phyloP scores from a whole-genome alignment of 2,797 vertebrate species.

The Cyprinodon diabolis region DNA sequence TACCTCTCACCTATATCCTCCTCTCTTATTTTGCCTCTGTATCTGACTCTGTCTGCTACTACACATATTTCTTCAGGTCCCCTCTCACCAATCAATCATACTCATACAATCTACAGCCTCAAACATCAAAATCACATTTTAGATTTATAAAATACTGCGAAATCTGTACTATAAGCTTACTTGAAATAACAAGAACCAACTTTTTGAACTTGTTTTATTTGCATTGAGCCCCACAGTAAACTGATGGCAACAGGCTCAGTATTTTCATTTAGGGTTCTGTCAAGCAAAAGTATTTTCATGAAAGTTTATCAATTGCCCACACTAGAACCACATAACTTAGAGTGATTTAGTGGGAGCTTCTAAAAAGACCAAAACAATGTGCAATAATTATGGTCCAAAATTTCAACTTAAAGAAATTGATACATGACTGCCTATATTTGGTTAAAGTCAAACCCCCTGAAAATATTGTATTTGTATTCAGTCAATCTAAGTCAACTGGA shows the following conservation, averaged over 20 bases:
- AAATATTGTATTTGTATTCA: background rate
- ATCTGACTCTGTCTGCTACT: slow-evolving; percentile 44
- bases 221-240: slow-evolving; percentile 13
- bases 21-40: slow-evolving; percentile 66
- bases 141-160: too few species aligned
- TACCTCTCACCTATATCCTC: slow-evolving; percentile 73
- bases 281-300: background rate
- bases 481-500: background rate
- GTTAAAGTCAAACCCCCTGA: background rate
- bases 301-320: too few species aligned
- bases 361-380: background rate
- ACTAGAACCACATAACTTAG: background rate
- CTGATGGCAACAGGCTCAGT: background rate
- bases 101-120: too few species aligned
- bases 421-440: background rate
- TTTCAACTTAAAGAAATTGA: background rate
- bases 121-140: too few species aligned
- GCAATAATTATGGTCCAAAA: background rate
- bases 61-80: slow-evolving; percentile 34
- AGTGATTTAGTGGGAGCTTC: background rate
- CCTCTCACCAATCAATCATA: slow-evolving; percentile 23
- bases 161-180: background rate
- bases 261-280: background rate
- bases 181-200: background rate
- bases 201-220: background rate